Base-by-base conservation (phyloP, 2,113 vertebrate species). In the Trogon melanurus region DNA sequence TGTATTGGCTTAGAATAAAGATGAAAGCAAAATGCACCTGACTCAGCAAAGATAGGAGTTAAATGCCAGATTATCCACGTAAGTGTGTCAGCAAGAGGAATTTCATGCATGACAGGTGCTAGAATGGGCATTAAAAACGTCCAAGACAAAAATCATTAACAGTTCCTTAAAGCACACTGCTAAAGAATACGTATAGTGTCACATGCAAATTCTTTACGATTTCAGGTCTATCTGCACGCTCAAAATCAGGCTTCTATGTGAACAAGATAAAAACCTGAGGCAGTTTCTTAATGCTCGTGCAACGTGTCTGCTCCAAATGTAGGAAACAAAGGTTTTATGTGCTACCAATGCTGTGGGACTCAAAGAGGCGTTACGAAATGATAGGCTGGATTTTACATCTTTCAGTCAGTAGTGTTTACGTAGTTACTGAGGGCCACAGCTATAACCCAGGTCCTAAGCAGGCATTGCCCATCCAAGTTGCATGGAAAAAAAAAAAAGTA, bases 21-120 rank as follows among this genome's bases (percentile, higher is more conserved):
- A 91, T 87, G 88, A 95, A 96, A 93, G 83, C 32, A 84, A 72
- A 94, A 90, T 53, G 41, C 50, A 91, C 58, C 88, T 79, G 57
- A 89, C 72, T 92, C 76, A 79, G 73, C 73, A 90, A 92, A 86
- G 76, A 79, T 7, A 90, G 69, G 53, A 88, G 34, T 88, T 88
- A 95, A 92, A 92, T 87, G 64, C 65, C 69, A 91, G 70, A 86
- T 95, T 88, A 93, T 85, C 58, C 61, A 61, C 34, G 5, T 32
- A 93, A 85, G 10, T 48, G 34, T 78, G 83, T 87, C 70, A 58
- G 57, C 65, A 79, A 86, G 41, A 79, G 66, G 83, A 93, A 86
- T 89, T 93, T 88, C 48, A 64, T 78, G 69, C 57, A 61, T 84
- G 61, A 29, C 25, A 71, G 66, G 44, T 53, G 45, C 16, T 92